Evolutionary conservation across 2,113 vertebrate species (phyloP).

Genomic region (Caranx ignobilis): DNA sequence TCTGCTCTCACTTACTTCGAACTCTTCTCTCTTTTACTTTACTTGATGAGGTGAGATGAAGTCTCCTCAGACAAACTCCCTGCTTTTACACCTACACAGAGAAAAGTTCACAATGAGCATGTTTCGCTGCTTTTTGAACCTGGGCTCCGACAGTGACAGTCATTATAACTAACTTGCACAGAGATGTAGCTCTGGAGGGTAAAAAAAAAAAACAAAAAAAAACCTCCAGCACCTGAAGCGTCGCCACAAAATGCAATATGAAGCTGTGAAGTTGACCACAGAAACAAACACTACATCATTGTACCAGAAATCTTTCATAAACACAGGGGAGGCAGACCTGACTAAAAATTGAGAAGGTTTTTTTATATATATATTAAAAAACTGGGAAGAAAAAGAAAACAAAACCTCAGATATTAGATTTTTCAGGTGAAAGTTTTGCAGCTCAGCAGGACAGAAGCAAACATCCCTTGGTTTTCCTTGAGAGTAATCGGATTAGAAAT

Average conservation of each 20-base stretch:
- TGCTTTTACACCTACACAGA: neutral
- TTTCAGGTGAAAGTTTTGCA: neutral
- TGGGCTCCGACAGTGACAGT: neutral
- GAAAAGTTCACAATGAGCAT: neutral
- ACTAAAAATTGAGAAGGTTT: no score
- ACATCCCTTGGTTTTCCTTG: neutral
- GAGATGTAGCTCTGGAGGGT: neutral
- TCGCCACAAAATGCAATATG: neutral
- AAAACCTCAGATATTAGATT: neutral
- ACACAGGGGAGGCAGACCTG: neutral
- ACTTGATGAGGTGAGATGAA: conserved; percentile 16
- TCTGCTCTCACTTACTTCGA: conserved; percentile 5
- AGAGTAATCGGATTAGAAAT: neutral
- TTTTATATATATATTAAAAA: neutral
- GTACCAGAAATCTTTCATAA: neutral
- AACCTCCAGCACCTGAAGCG: neutral
- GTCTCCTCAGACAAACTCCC: neutral
- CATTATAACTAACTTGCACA: neutral
- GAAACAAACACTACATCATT: neutral
- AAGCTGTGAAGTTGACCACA: neutral
- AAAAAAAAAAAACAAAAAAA: no score
- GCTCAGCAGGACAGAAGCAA: neutral
- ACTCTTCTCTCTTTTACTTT: neutral
- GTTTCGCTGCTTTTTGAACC: neutral
- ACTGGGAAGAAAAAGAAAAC: neutral